Conservation (phyloP, 2,113 vertebrate genomes). For the Myotis davidii region DNA sequence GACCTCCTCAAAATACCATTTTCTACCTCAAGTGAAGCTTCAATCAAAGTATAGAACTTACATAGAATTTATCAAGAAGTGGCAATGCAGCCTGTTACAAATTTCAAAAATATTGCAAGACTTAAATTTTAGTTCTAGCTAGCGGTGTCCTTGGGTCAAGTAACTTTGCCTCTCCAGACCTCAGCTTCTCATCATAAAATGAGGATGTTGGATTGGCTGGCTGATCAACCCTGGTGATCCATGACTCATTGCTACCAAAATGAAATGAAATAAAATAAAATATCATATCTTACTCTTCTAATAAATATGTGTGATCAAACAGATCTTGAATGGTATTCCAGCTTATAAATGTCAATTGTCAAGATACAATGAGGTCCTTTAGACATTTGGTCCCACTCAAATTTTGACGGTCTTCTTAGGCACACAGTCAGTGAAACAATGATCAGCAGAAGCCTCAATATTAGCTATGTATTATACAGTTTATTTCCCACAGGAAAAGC, state of each 20-base stretch:
- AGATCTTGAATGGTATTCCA: background rate
- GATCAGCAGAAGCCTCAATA: background rate
- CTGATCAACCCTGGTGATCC: background rate
- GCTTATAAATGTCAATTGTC: background rate
- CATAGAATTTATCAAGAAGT: background rate
- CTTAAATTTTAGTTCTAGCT: conserved; percentile 3
- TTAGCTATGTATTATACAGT: background rate
- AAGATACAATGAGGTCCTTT: background rate
- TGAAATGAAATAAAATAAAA: background rate
- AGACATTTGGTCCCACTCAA: background rate
- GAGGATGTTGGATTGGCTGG: background rate
- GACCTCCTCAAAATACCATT: conserved; percentile 20
- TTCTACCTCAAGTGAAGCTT: background rate
- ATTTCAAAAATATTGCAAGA: background rate
- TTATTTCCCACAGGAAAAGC: conserved; percentile 21
- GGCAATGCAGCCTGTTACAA: background rate
- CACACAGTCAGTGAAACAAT: background rate
- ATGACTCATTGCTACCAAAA: background rate
- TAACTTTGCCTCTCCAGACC: background rate
- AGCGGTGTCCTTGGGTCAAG: background rate
- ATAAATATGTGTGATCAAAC: background rate
- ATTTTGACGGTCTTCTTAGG: background rate
- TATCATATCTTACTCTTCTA: background rate
- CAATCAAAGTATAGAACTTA: background rate
- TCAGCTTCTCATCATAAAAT: background rate